Evolutionary conservation across 2,888 invertebrate genomes (phyloP).

Genomic region (Gandaritis pyraliata): DNA sequence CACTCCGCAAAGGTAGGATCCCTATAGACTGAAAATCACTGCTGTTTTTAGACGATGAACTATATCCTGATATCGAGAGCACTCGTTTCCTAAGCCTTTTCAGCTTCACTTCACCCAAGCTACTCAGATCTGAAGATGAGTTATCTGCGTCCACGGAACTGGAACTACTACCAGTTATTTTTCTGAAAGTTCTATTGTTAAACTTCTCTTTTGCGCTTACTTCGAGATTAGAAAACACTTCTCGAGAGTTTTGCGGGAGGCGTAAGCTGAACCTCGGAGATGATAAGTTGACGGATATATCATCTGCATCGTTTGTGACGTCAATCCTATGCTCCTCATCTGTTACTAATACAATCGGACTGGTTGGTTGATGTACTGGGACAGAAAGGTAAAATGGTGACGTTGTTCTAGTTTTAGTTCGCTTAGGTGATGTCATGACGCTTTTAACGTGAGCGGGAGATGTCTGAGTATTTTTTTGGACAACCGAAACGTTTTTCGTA

Average conservation of each 20-base stretch:
- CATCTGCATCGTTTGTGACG: conserved; percentile 57
- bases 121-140: conserved; percentile 75
- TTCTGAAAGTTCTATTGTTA: conserved; percentile 41
- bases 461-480: conserved; percentile 77
- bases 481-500: conserved; percentile 56
- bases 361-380: conserved; percentile 68
- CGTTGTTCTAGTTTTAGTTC: conserved; percentile 73
- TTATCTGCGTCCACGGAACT: conserved; percentile 71
- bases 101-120: conserved; percentile 73
- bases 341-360: conserved; percentile 59
- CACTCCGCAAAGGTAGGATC: conserved; percentile 68
- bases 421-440: conserved; percentile 78
- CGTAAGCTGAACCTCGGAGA: conserved; percentile 75
- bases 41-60: conserved; percentile 61
- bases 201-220: conserved; percentile 34
- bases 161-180: conserved; percentile 56
- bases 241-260: conserved; percentile 67
- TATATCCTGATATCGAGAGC: conserved; percentile 61
- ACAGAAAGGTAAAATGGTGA: conserved; percentile 64
- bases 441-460: conserved; percentile 74
- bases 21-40: conserved; percentile 57
- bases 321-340: conserved; percentile 53
- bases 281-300: conserved; percentile 72
- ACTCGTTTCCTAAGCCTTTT: conserved; percentile 55
- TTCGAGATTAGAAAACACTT: conserved; percentile 65